Evolutionary conservation across 2,888 invertebrate species (phyloP), one percentile per base, ranked within the genome.

Genomic region (Rotaria magnacalcarata): DNA sequence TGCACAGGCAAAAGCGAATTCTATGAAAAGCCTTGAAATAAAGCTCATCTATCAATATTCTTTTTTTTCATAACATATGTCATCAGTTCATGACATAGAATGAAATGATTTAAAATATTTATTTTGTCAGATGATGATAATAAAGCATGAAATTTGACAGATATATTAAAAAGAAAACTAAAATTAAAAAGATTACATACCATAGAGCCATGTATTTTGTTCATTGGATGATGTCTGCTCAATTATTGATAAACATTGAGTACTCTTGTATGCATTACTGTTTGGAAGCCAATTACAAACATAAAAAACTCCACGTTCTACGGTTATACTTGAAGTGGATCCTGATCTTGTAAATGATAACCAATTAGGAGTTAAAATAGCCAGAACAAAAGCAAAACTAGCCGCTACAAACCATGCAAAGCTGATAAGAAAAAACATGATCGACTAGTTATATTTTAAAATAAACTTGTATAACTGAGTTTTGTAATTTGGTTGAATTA

Each of bases 241-340:
- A 1, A 80, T 11, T n/a, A 80, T 80, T 11, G 80, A n/a, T n/a
- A 47, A 3, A 80, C 80, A 80, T 80, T 24, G 47, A 10, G 19
- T 80, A 24, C 10, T n/a, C n/a, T 47, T n/a, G 5, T 47, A 47
- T 10, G 4, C 14, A 7, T 4, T 14, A n/a, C 10, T 10, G n/a
- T 5, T 80, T 80, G 24, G 34, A 80, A 47, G 2, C 10, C 24
- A 43, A 47, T 80, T 4, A 21, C 80, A 80, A 11, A 80, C n/a
- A 47, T 24, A 43, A 47, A 80, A 80, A n/a, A 80, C n/a, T 43
- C 80, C 80, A 11, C 80, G 80, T 80, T 80, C 47, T 11, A 80
- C 47, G 4, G 14, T 24, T 14, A 8, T 16, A 47, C 11, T 21
- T 47, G 10, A n/a, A 47, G 0, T 47, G 0, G 24, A 0, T 8